Conservation (phyloP, 92 coral and sea anemone genomes). For the Plumapathes pennacea region DNA sequence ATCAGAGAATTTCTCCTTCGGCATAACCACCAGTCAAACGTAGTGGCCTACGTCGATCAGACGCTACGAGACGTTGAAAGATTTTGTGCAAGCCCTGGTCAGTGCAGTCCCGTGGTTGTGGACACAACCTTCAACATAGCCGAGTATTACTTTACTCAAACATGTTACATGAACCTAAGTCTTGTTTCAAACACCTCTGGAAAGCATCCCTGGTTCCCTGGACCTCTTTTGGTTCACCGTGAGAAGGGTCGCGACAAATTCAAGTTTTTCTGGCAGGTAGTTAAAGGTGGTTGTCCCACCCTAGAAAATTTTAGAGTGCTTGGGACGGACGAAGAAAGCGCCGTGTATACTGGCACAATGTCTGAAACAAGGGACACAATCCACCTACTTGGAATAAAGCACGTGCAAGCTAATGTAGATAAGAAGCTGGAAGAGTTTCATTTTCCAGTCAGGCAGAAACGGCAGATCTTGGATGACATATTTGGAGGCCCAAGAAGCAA, state of each 20-base stretch:
- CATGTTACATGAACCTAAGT: conserved; percentile 29
- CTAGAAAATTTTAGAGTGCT: conserved; percentile 20
- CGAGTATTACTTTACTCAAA: conserved; percentile 33
- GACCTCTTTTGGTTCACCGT: conserved; percentile 44
- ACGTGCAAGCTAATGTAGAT: conserved; percentile 38
- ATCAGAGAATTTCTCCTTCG: conserved; percentile 24
- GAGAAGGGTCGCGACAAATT: conserved; percentile 33
- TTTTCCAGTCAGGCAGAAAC: conserved; percentile 28
- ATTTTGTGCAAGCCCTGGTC: conserved; percentile 1
- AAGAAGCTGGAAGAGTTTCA: conserved; percentile 31
- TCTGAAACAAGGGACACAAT: conserved; percentile 36
- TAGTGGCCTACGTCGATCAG: conserved; percentile 31
- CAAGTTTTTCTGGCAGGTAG: conserved; percentile 46
- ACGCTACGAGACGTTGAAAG: conserved; percentile 15
- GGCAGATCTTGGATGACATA: conserved; percentile 17
- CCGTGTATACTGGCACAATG: conserved; percentile 26
- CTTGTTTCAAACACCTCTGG: conserved; percentile 3
- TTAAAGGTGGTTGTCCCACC: conserved; percentile 17
- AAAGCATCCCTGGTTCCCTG: no score
- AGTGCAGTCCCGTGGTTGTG: conserved; percentile 11
- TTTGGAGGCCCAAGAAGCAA: conserved; percentile 34
- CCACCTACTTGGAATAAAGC: conserved; percentile 42
- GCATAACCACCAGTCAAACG: conserved; percentile 33
- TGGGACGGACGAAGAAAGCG: conserved; percentile 33
- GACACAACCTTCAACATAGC: conserved; percentile 36